Percentiles rank a stretch among this genome's conserved stretches.
phyloP scores from a whole-genome alignment of 2,888 invertebrate genomes.

The Caradrina clavipalpis region DNA sequence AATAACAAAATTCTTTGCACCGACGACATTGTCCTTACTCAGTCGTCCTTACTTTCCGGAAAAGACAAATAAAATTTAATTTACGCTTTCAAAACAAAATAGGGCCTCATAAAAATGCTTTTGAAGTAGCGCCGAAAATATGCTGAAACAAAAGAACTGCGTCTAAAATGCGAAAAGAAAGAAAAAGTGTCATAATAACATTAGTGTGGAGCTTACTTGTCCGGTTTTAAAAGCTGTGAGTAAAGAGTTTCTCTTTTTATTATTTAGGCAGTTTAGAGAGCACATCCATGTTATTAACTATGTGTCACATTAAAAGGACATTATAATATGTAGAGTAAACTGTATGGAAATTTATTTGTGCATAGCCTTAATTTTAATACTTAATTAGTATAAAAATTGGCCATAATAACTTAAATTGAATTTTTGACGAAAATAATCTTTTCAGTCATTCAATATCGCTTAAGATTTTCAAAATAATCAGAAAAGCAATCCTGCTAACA shows the following conservation, averaged over 20 bases:
- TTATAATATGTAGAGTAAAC: neutral
- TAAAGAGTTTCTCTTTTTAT: conserved; percentile 34
- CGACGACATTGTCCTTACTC: conserved; percentile 15
- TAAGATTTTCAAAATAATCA: too few species aligned
- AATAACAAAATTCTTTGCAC: conserved; percentile 11
- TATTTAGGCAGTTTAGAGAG: conserved; percentile 39
- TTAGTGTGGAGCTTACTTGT: conserved; percentile 37
- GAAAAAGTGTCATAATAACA: conserved; percentile 42
- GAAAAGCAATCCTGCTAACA: too few species aligned
- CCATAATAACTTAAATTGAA: too few species aligned
- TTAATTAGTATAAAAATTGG: too few species aligned
- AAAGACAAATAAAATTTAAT: conserved; percentile 50
- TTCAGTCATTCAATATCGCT: too few species aligned
- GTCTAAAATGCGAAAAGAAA: conserved; percentile 25
- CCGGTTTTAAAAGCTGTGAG: conserved; percentile 43
- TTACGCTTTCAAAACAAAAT: conserved; percentile 45
- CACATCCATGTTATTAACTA: conserved; percentile 30
- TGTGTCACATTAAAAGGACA: conserved; percentile 23
- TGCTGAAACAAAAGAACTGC: conserved; percentile 54
- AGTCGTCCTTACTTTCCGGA: conserved; percentile 14
- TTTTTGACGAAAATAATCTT: too few species aligned
- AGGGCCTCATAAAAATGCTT: conserved; percentile 52
- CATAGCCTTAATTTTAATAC: neutral
- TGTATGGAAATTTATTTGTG: neutral
- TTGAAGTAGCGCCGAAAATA: conserved; percentile 44